Conservation (phyloP, 1,140 invertebrate genomes). For the Aphidius ervi region DNA sequence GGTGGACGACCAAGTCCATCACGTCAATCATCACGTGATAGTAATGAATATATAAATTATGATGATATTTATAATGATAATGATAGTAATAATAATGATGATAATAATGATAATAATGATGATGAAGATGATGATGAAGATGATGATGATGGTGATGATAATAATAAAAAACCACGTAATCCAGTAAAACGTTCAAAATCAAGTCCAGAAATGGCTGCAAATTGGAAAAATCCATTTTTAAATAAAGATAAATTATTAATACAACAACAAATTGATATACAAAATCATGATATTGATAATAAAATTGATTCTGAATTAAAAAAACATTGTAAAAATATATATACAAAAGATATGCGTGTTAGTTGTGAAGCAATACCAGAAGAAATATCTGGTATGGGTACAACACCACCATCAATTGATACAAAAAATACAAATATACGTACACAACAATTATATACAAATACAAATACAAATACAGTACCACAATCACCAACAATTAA, state of each 20-base stretch:
- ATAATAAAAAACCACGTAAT: constrained; percentile 61
- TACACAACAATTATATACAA: constrained; percentile 25
- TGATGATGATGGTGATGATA: constrained; percentile 58
- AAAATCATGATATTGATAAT: constrained; percentile 40
- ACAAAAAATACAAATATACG: constrained; percentile 35
- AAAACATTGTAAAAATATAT: constrained; percentile 62
- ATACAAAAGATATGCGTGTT: constrained; percentile 67
- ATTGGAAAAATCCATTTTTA: constrained; percentile 71
- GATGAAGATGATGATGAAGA: constrained; percentile 48
- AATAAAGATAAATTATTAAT: constrained; percentile 49
- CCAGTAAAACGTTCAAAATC: constrained; percentile 82
- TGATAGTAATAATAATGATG: constrained; percentile 56
- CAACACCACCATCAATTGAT: constrained; percentile 55
- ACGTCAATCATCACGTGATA: constrained; percentile 57
- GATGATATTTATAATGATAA: constrained; percentile 57
- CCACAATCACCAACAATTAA: constrained; percentile 44
- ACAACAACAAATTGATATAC: constrained; percentile 35
- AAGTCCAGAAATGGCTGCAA: constrained; percentile 85
- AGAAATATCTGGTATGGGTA: constrained; percentile 68
- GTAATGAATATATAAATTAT: constrained; percentile 59
- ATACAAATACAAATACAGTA: constrained; percentile 37
- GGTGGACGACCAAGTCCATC: constrained; percentile 56
- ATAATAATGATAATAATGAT: constrained; percentile 52
- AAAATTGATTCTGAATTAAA: constrained; percentile 52
- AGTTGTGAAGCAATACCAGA: constrained; percentile 87